Evolutionary conservation across 2,797 vertebrate genomes (phyloP).

Genomic region (Champsocephalus gunnari): DNA sequence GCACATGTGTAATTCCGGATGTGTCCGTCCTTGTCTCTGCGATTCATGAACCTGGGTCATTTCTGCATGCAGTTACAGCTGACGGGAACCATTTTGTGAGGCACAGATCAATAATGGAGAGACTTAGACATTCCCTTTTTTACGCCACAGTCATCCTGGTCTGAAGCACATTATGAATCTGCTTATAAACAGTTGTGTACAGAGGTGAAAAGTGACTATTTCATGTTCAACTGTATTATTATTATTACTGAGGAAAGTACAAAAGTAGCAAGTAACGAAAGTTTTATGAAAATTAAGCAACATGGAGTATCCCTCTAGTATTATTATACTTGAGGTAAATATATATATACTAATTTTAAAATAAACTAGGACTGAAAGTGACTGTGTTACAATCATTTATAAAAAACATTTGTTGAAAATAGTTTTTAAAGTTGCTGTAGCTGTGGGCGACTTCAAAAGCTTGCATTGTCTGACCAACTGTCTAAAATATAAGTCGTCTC

Average conservation of each 20-base stretch:
- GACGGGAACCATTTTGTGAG: constrained; percentile 27
- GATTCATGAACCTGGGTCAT: constrained; percentile 41
- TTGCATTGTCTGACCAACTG: not conserved
- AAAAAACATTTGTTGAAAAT: not conserved
- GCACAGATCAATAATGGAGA: constrained; percentile 37
- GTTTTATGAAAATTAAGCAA: not conserved
- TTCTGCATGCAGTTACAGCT: constrained; percentile 58
- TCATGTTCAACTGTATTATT: constrained; percentile 12
- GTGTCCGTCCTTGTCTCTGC: constrained; percentile 50
- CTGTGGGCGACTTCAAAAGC: not conserved
- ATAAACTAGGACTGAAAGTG: not conserved
- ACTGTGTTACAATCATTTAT: not conserved
- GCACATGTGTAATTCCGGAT: constrained; percentile 66
- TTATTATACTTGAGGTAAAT: not conserved
- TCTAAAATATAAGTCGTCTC: not conserved
- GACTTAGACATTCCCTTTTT: constrained; percentile 55
- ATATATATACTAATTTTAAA: not conserved
- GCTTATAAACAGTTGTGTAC: constrained; percentile 13
- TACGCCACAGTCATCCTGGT: constrained; percentile 37
- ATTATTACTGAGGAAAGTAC: not conserved
- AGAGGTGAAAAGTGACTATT: constrained; percentile 51
- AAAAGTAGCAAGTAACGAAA: not conserved
- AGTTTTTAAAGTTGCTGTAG: not conserved
- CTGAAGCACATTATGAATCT: constrained; percentile 48
- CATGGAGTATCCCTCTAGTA: not conserved